Base-by-base conservation (phyloP, 2,888 invertebrate genomes). In the Folsomia manolachei region DNA sequence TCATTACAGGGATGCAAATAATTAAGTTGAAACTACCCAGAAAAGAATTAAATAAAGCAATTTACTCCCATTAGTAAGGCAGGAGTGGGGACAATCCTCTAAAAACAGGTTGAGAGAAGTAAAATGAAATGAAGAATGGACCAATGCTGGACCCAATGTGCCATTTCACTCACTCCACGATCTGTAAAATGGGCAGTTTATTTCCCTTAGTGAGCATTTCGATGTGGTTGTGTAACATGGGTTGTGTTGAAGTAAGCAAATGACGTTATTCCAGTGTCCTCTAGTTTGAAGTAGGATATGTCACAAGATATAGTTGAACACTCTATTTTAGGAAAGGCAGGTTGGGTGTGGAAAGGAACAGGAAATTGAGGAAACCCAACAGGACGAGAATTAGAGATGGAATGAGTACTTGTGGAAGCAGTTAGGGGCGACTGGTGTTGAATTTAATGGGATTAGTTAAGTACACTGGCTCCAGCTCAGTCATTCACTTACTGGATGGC, bases 381-480 rank as follows among this genome's bases (percentile, higher is more conserved):
- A 39, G 39, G 39, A 39, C 39, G 39, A 39, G 39, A 39, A 39
- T 39, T 39, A 21, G 56, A 56, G 21, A 56, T 56, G 18, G 21
- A 19, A 56, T 56, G 56, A 56, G 52, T 24, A 27, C 51, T 66
- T 66, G 65, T 52, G 27, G 27, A 66, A 66, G 65, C 23, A 51
- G 65, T 51, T 66, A 23, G 65, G n/a, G 27, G 21, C 56, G 69
- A 66, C 70, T 73, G 71, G 69, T 71, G 73, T 71, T 75, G 73
- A 73, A 71, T 73, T 73, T 75, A 75, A 75, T 75, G 75, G 72
- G 75, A 75, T 75, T 75, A 75, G 71, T 71, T 73, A 71, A 75
- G 75, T 71, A 75, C 75, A 75, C 74, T 71, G n/a, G n/a, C n/a
- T n/a, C n/a, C n/a, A n/a, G n/a, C n/a, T n/a, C n/a, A n/a, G n/a